Evolutionary conservation across 2,888 invertebrate species (phyloP).

Genomic region (Eupithecia tripunctaria): DNA sequence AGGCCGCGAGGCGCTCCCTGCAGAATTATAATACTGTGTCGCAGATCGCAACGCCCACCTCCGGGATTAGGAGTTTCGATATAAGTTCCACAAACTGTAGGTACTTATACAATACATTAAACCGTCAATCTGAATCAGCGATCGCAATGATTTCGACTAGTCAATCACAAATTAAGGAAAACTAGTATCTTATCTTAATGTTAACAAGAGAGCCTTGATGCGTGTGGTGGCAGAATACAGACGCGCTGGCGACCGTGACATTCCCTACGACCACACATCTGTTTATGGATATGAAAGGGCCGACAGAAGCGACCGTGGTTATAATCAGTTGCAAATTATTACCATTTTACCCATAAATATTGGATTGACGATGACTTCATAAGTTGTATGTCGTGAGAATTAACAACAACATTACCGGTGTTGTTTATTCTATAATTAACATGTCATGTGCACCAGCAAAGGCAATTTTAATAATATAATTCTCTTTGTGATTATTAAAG

Average conservation of each 20-base stretch:
- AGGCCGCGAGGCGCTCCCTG: too few relatives aligned
- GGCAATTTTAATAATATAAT: background rate
- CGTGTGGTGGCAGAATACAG: conserved; percentile 32
- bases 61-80: too few relatives aligned
- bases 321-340: conserved; percentile 19
- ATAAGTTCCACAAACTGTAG: too few relatives aligned
- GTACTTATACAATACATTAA: background rate
- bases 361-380: conserved; percentile 8
- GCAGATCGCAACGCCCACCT: too few relatives aligned
- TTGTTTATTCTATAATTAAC: conserved; percentile 8
- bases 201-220: conserved; percentile 21
- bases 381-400: background rate
- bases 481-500: background rate
- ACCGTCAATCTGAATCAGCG: background rate
- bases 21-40: too few relatives aligned
- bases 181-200: background rate
- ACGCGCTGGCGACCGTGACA: conserved; percentile 37
- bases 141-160: background rate
- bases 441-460: conserved; percentile 3
- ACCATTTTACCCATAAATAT: conserved; percentile 10
- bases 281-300: conserved; percentile 20
- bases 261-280: conserved; percentile 17
- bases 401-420: background rate
- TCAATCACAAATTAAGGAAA: conserved; percentile 21
- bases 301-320: conserved; percentile 10